Conservation (phyloP, 1,140 invertebrate species). For the Aphidius gifuensis region DNA sequence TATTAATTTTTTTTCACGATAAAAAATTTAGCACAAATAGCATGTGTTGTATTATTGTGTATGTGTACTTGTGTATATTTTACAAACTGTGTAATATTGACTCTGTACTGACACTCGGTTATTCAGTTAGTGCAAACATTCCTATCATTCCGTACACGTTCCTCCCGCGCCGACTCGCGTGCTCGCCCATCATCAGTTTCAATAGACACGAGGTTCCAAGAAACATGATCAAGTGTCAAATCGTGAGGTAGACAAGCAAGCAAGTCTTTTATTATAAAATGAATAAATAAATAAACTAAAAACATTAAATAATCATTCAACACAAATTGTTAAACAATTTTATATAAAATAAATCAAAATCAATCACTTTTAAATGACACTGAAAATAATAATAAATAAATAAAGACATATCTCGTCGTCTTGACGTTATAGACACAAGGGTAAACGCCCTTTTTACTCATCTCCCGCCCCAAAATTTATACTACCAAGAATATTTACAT, state of each 20-base stretch:
- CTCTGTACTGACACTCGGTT: too few relatives aligned
- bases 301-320: background rate
- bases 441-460: slow-evolving; percentile 29
- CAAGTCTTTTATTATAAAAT: background rate
- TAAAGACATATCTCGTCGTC: slow-evolving; percentile 4
- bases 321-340: background rate
- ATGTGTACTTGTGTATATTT: too few relatives aligned
- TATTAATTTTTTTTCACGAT: too few relatives aligned
- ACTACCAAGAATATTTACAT: background rate
- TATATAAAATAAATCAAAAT: background rate
- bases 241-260: background rate
- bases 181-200: too few relatives aligned
- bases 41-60: too few relatives aligned
- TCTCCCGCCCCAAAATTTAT: slow-evolving; percentile 3
- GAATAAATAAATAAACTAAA: background rate
- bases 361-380: slow-evolving; percentile 9
- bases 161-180: too few relatives aligned
- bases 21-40: too few relatives aligned
- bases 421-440: slow-evolving; percentile 11
- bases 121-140: too few relatives aligned
- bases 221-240: too few relatives aligned
- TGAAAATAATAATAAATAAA: slow-evolving; percentile 18
- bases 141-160: too few relatives aligned
- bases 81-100: too few relatives aligned
- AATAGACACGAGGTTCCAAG: too few relatives aligned